A percentile compares a stretch with the other conserved stretches of the same genome.
These are phyloP conservation scores for Physella acuta DNA, from an alignment of 1,140 invertebrate genomes.

Conservation along the genomic window DNA sequence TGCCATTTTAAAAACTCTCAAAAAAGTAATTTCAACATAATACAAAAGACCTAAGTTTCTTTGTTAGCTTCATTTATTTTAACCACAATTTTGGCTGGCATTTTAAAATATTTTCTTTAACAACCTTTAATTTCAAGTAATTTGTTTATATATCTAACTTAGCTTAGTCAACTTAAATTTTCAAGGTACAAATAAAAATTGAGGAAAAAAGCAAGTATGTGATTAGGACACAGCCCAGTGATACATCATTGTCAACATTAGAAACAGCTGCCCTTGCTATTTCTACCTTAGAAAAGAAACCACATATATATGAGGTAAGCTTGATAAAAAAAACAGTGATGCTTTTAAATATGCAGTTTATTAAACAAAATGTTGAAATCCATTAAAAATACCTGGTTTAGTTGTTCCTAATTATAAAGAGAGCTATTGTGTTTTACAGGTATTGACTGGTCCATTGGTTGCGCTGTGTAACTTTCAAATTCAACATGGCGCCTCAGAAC, in stretches of 20 bases:
- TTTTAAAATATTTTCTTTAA: not conserved
- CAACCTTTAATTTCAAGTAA: not conserved
- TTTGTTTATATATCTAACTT: not conserved
- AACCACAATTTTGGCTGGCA: not conserved
- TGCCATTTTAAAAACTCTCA: constrained; percentile 23
- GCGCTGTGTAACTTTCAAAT: constrained; percentile 83
- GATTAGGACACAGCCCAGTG: constrained; percentile 88
- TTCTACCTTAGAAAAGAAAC: constrained; percentile 73
- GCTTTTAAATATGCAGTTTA: not conserved
- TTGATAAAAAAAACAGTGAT: not conserved
- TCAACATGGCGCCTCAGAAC: constrained; percentile 85
- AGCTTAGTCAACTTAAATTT: not conserved
- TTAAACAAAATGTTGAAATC: not conserved
- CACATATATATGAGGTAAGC: constrained; percentile 62
- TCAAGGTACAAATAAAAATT: constrained; percentile 74
- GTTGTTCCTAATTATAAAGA: not conserved
- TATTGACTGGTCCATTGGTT: constrained; percentile 76
- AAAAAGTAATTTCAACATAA: constrained; percentile 13
- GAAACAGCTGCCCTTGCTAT: constrained; percentile 85
- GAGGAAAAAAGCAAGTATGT: constrained; percentile 80
- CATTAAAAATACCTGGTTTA: not conserved
- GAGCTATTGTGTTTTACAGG: constrained; percentile 38
- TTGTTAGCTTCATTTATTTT: too few species aligned
- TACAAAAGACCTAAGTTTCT: too few species aligned
- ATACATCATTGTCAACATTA: constrained; percentile 86